phyloP scores from a whole-genome alignment of 2,888 invertebrate genomes.

The Cyrtodaria siliqua region DNA sequence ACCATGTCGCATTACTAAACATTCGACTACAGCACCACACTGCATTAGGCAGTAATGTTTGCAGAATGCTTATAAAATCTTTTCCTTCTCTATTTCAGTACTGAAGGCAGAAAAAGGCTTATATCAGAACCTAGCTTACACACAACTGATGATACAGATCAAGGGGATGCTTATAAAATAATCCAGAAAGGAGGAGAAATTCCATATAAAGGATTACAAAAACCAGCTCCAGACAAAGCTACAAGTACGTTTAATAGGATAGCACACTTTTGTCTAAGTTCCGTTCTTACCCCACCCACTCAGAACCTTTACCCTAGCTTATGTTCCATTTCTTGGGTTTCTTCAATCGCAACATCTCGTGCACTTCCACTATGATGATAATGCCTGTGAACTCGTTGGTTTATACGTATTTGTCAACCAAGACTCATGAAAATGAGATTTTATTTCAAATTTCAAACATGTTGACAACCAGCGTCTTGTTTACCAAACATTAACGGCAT shows the following conservation, averaged over 20 bases:
- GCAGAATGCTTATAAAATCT: too few species aligned
- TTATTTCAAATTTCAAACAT: too few species aligned
- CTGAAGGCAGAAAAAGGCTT: slow-evolving; percentile 67
- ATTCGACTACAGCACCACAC: too few species aligned
- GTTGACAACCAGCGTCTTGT: too few species aligned
- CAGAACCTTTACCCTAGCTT: not conserved
- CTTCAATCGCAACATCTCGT: not conserved
- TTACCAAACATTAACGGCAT: too few species aligned
- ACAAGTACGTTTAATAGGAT: slow-evolving; percentile 70
- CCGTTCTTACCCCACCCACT: slow-evolving; percentile 9
- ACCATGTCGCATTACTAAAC: too few species aligned
- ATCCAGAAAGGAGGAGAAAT: slow-evolving; percentile 98
- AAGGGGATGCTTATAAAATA: slow-evolving; percentile 91
- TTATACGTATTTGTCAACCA: too few species aligned
- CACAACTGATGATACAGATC: slow-evolving; percentile 55
- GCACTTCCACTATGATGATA: too few species aligned
- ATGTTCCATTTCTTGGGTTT: not conserved
- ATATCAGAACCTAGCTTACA: slow-evolving; percentile 59
- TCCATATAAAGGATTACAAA: slow-evolving; percentile 95
- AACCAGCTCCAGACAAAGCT: slow-evolving; percentile 92
- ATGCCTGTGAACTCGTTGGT: too few species aligned
- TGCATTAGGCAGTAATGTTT: too few species aligned
- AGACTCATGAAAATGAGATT: too few species aligned
- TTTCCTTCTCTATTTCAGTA: slow-evolving; percentile 59
- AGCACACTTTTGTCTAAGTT: not conserved